A percentile compares a stretch with the other conserved stretches of the same genome.
Evolutionary conservation across 2,888 invertebrate genomes (phyloP).

Genomic region (Pristionchus fissidentatus): DNA sequence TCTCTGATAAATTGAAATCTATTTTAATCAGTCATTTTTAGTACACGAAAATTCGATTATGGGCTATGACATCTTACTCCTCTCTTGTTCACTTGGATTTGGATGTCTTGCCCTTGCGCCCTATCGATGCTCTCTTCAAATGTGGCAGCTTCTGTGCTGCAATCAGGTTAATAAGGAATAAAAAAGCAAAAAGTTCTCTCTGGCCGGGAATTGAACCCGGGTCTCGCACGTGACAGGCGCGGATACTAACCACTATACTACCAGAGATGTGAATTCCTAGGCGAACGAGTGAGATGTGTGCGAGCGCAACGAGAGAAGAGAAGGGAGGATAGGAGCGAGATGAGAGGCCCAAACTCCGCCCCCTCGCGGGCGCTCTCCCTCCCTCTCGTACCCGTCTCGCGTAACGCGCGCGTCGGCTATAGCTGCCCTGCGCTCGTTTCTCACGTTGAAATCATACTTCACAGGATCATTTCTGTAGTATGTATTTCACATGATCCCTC

Average conservation of each 20-base stretch:
- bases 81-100: slow-evolving; percentile 44
- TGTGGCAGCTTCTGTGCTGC: slow-evolving; percentile 45
- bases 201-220: slow-evolving; percentile 63
- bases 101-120: slow-evolving; percentile 23
- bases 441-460: slow-evolving; percentile 59
- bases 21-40: slow-evolving; percentile 51
- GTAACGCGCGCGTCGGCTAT: not conserved
- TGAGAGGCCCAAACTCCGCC: not conserved
- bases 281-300: not conserved
- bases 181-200: slow-evolving; percentile 54
- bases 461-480: slow-evolving; percentile 65
- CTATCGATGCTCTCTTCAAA: slow-evolving; percentile 28
- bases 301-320: not conserved
- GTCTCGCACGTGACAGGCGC: slow-evolving; percentile 63
- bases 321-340: not conserved
- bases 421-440: not conserved
- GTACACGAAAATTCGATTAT: slow-evolving; percentile 71
- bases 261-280: slow-evolving; percentile 38
- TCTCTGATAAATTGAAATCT: not conserved
- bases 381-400: not conserved
- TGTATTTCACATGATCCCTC: slow-evolving; percentile 60
- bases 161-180: not conserved
- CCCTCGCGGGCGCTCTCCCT: not conserved
- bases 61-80: slow-evolving; percentile 59
- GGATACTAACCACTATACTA: slow-evolving; percentile 63